These are phyloP conservation scores for Epizoanthus ramosus DNA, from an alignment of 92 coral and sea anemone genomes.

Conservation along the genomic window DNA sequence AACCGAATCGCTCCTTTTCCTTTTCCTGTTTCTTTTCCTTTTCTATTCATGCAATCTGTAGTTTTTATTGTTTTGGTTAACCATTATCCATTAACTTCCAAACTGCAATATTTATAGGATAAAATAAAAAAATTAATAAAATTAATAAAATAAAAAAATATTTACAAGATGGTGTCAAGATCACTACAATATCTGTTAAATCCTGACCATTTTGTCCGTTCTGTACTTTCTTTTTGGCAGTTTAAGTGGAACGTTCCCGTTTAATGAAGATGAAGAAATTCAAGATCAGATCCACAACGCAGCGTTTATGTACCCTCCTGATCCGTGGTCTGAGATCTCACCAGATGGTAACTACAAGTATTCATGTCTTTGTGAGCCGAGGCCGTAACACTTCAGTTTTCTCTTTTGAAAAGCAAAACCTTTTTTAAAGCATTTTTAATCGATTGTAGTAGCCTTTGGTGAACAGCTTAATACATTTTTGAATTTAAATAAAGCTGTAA, in stretches of 20 bases:
- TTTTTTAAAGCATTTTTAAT: too few relatives aligned
- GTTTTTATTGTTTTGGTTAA: too few relatives aligned
- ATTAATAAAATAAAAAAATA: too few relatives aligned
- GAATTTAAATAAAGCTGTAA: too few relatives aligned
- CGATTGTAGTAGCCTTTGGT: too few relatives aligned
- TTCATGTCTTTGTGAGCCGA: background rate
- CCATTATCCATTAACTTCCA: background rate
- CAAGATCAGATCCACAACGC: slow-evolving; percentile 98
- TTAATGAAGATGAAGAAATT: slow-evolving; percentile 97
- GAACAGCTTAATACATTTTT: too few relatives aligned
- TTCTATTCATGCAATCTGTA: too few relatives aligned
- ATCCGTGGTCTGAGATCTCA: slow-evolving; percentile 95
- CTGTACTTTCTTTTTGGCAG: slow-evolving; percentile 43
- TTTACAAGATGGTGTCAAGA: background rate
- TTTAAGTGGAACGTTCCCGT: slow-evolving; percentile 97
- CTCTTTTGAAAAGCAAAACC: too few relatives aligned
- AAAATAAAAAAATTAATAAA: too few relatives aligned
- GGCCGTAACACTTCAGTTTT: background rate
- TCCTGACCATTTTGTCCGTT: background rate
- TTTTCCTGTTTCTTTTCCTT: too few relatives aligned
- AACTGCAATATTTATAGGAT: background rate
- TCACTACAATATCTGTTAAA: background rate
- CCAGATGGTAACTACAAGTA: slow-evolving; percentile 65
- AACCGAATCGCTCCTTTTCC: too few relatives aligned
- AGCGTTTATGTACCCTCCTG: slow-evolving; percentile 97